Conservation (phyloP, 2,113 vertebrate genomes). For the Helogale parvula region DNA sequence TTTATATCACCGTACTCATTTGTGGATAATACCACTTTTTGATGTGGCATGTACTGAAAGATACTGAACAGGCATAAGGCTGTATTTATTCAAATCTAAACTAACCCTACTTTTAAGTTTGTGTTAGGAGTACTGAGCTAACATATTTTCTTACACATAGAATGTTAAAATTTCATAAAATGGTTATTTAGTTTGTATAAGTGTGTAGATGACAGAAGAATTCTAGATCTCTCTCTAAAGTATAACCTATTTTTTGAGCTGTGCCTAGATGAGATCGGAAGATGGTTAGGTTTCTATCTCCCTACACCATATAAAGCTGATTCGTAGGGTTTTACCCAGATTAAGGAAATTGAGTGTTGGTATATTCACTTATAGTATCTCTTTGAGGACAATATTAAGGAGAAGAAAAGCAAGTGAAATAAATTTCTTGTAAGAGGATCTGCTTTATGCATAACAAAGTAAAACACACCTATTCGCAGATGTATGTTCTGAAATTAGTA, state of each 20-base stretch:
- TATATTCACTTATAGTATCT: neutral
- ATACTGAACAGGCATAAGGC: neutral
- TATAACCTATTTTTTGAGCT: neutral
- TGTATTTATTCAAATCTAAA: neutral
- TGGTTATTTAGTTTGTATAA: neutral
- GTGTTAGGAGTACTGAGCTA: neutral
- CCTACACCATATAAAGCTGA: neutral
- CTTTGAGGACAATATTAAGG: slow-evolving; percentile 47
- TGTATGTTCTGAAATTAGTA: neutral
- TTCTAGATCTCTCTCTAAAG: neutral
- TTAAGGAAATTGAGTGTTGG: neutral
- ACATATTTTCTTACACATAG: slow-evolving; percentile 2
- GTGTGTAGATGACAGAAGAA: neutral
- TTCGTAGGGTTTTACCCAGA: neutral
- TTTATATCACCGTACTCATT: neutral
- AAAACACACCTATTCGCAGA: neutral
- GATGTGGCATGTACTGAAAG: neutral
- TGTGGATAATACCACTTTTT: neutral
- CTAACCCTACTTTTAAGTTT: slow-evolving; percentile 13
- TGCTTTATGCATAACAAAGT: neutral
- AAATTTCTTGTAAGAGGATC: neutral
- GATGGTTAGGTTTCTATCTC: neutral
- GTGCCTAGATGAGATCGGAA: neutral
- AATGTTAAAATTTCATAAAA: neutral
- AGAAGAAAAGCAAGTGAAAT: neutral